phyloP scores from a whole-genome alignment of 2,113 vertebrate genomes.

The Hucho hucho region DNA sequence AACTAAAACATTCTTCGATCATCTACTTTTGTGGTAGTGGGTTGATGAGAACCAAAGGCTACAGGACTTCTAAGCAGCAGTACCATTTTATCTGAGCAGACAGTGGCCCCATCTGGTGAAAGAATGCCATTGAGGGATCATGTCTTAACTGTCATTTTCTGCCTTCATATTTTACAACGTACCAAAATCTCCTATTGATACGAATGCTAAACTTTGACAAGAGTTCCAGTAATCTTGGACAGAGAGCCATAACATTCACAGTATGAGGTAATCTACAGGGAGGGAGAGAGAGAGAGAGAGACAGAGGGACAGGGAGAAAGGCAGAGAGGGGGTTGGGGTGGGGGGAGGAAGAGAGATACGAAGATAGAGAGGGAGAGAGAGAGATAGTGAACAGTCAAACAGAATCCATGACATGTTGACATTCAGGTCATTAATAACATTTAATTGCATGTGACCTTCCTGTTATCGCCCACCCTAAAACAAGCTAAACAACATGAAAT shows the following conservation, averaged over 20 bases:
- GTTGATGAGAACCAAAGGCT: not conserved
- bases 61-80: not conserved
- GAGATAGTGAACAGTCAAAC: conserved; percentile 38
- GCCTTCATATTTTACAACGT: too few species aligned
- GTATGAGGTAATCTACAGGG: too few species aligned
- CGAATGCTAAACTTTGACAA: too few species aligned
- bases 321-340: too few species aligned
- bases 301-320: too few species aligned
- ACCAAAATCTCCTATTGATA: too few species aligned
- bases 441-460: conserved; percentile 68
- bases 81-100: conserved; percentile 25
- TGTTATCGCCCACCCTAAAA: conserved; percentile 58
- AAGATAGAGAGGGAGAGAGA: not conserved
- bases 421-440: conserved; percentile 63
- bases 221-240: too few species aligned
- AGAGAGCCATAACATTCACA: too few species aligned
- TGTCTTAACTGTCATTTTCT: not conserved
- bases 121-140: not conserved
- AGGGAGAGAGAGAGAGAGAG: too few species aligned
- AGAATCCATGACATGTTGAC: conserved; percentile 54
- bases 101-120: conserved; percentile 34
- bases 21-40: not conserved
- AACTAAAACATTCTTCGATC: not conserved
- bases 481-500: conserved; percentile 64
- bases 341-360: too few species aligned